Evolutionary conservation across 2,797 vertebrate species (phyloP).

Genomic region (Micrastur ruficollis): DNA sequence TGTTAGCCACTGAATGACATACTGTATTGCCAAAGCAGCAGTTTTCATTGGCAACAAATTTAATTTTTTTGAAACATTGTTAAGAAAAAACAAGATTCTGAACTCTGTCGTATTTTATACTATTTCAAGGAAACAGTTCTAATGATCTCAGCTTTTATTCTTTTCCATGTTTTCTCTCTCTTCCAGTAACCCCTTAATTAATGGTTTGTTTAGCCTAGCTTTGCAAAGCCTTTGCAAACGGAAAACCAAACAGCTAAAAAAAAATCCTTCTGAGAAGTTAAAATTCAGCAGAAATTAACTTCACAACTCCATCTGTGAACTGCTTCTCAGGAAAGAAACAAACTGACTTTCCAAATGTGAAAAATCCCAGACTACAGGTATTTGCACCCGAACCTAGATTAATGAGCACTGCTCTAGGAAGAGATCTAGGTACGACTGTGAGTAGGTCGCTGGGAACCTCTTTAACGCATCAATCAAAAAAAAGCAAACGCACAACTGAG

Average conservation of each 20-base stretch:
- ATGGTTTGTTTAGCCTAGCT: background rate
- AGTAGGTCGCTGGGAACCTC: background rate
- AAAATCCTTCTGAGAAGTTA: background rate
- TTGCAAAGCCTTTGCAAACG: background rate
- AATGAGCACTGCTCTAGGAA: background rate
- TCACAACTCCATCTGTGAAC: background rate
- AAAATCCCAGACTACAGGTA: background rate
- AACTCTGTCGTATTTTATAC: background rate
- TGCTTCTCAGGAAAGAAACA: background rate
- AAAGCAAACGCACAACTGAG: background rate
- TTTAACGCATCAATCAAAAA: background rate
- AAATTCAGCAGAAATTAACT: background rate
- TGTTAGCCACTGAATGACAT: background rate
- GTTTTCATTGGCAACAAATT: background rate
- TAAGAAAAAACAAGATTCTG: background rate
- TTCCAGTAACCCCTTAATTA: slow-evolving; percentile 2
- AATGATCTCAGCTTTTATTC: background rate
- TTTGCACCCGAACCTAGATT: background rate
- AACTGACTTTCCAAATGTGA: background rate
- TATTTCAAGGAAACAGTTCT: background rate
- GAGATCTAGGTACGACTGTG: background rate
- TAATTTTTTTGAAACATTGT: background rate
- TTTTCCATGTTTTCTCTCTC: background rate
- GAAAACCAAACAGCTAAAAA: background rate
- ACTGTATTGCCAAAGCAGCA: background rate